phyloP scores from a whole-genome alignment of 2,113 vertebrate genomes.

The Cynoglossus semilaevis region DNA sequence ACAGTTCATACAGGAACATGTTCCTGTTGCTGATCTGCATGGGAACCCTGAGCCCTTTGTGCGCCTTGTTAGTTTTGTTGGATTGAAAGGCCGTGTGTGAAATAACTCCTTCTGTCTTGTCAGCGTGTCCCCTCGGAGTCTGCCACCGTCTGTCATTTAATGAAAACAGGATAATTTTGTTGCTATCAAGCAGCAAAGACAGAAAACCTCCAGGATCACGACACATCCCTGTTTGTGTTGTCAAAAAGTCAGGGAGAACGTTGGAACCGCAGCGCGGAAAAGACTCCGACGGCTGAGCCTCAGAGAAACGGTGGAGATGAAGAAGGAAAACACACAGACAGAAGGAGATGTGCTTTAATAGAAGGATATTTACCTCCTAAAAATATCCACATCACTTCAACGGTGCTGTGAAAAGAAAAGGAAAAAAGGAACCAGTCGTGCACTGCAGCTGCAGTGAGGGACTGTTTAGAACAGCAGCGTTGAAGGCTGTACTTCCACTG shows the following conservation, averaged over 20 bases:
- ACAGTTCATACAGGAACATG: slow-evolving; percentile 52
- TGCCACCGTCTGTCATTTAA: slow-evolving; percentile 71
- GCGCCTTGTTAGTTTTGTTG: slow-evolving; percentile 59
- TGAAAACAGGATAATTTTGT: slow-evolving; percentile 65
- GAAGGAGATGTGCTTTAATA: slow-evolving; percentile 22
- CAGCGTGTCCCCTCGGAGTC: slow-evolving; percentile 77
- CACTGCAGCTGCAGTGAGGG: too few relatives aligned
- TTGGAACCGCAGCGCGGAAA: slow-evolving; percentile 55
- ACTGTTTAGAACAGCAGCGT: too few relatives aligned
- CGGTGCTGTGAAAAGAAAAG: slow-evolving; percentile 13
- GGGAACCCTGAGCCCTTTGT: slow-evolving; percentile 39
- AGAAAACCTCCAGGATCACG: slow-evolving; percentile 73
- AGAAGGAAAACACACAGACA: slow-evolving; percentile 31
- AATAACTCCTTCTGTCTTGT: slow-evolving; percentile 76
- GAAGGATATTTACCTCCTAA: too few relatives aligned
- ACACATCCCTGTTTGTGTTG: slow-evolving; percentile 74
- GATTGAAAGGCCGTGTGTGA: slow-evolving; percentile 60
- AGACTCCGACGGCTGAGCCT: slow-evolving; percentile 43
- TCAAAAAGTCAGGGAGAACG: slow-evolving; percentile 77
- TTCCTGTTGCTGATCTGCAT: slow-evolving; percentile 34
- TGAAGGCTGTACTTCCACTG: not conserved
- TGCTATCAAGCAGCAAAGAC: slow-evolving; percentile 75
- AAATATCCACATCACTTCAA: too few relatives aligned
- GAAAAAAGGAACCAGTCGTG: too few relatives aligned
- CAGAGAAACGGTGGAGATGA: slow-evolving; percentile 31